Evolutionary conservation across 2,797 vertebrate genomes (phyloP).

Genomic region (Channa striata): DNA sequence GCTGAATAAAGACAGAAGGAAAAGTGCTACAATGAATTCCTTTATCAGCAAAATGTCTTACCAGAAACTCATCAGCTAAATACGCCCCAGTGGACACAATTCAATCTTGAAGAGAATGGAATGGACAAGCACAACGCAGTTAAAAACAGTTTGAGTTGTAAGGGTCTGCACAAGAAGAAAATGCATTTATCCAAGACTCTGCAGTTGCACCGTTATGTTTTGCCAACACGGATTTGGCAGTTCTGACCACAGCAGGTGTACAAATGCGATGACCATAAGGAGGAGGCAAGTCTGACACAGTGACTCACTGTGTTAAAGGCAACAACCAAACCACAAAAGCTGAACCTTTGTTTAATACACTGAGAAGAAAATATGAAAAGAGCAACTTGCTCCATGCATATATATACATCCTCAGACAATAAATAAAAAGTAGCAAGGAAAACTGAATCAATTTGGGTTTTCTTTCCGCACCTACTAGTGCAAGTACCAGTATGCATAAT

Average conservation of each 20-base stretch:
- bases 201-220: slow-evolving; percentile 24
- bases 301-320: no score
- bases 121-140: slow-evolving; percentile 15
- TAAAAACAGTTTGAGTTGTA: slow-evolving; percentile 7
- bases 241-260: slow-evolving; percentile 7
- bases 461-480: no score
- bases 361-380: no score
- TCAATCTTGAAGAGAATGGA: slow-evolving; percentile 20
- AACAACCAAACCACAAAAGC: no score
- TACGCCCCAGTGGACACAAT: slow-evolving; percentile 23
- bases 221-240: slow-evolving; percentile 38
- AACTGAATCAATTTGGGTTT: no score
- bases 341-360: no score
- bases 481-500: no score
- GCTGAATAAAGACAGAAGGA: slow-evolving; percentile 16
- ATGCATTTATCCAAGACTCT: neutral
- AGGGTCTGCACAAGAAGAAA: neutral
- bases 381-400: no score
- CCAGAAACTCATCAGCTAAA: slow-evolving; percentile 50
- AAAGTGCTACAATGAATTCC: slow-evolving; percentile 46
- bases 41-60: slow-evolving; percentile 47
- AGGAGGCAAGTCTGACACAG: no score
- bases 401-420: no score
- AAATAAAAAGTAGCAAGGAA: no score
- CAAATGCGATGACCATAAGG: no score